Percentiles rank a stretch among this genome's conserved stretches.
Conservation (phyloP, 1,140 invertebrate species). For the Fopius arisanus region DNA sequence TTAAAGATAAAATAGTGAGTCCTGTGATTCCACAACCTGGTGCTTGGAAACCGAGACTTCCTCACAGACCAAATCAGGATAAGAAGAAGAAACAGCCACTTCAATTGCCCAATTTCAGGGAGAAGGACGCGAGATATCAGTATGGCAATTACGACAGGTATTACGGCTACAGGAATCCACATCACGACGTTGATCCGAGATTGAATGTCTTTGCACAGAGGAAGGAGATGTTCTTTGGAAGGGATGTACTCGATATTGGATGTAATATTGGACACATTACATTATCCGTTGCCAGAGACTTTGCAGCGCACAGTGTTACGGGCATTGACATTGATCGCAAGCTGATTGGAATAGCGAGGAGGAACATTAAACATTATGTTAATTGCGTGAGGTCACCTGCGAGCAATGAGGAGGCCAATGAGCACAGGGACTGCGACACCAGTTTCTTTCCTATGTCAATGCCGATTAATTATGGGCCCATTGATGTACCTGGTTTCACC, state of each 20-base stretch:
- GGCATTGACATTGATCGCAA: conserved; percentile 96
- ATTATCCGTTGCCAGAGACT: conserved; percentile 83
- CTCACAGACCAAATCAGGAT: conserved; percentile 54
- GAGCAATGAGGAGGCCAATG: conserved; percentile 48
- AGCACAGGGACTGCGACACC: conserved; percentile 47
- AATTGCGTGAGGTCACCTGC: conserved; percentile 62
- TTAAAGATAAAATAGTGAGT: conserved; percentile 90
- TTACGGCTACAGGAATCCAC: conserved; percentile 91
- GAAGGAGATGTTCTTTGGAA: conserved; percentile 85
- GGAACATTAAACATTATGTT: conserved; percentile 83
- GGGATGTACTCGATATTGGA: conserved; percentile 95
- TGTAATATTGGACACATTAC: conserved; percentile 98
- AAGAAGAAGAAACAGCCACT: conserved; percentile 53
- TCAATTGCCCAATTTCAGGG: conserved; percentile 73
- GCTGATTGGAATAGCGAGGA: conserved; percentile 83
- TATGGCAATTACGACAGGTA: conserved; percentile 98
- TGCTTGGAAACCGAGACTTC: conserved; percentile 71
- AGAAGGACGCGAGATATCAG: conserved; percentile 81
- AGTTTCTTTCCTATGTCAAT: conserved; percentile 86
- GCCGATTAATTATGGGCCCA: conserved; percentile 82
- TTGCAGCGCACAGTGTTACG: conserved; percentile 83
- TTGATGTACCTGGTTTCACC: conserved; percentile 72
- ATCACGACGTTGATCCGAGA: conserved; percentile 81
- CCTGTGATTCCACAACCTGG: conserved; percentile 90
- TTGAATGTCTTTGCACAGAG: conserved; percentile 81